phyloP scores from a whole-genome alignment of 2,888 invertebrate genomes.

The Lapara coniferarum region DNA sequence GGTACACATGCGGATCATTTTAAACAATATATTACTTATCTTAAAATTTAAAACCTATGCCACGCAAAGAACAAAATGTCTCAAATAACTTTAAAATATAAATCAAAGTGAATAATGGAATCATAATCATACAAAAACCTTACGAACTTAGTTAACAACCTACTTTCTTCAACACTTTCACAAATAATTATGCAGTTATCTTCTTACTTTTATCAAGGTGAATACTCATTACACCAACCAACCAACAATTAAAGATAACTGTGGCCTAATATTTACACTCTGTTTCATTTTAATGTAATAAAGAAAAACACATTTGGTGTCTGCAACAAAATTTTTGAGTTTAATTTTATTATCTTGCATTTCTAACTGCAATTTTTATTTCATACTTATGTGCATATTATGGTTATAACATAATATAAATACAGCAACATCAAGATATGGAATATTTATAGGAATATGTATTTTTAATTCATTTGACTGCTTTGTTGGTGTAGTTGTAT shows the following conservation, averaged over 20 bases:
- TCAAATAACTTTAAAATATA: background rate
- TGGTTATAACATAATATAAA: no score
- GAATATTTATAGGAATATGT: no score
- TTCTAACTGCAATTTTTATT: no score
- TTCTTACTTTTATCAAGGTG: slow-evolving; percentile 9
- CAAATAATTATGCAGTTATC: slow-evolving; percentile 2
- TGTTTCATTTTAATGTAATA: slow-evolving; percentile 4
- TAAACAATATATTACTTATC: no score
- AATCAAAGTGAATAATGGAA: background rate
- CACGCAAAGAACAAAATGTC: background rate
- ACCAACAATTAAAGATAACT: slow-evolving; percentile 9
- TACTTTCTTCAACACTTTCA: slow-evolving; percentile 20
- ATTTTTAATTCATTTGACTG: no score
- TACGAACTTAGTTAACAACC: background rate
- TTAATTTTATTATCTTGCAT: no score
- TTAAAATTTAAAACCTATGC: no score
- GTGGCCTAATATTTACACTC: slow-evolving; percentile 12
- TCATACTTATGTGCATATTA: no score
- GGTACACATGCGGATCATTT: no score
- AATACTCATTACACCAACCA: background rate
- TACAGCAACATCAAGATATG: no score
- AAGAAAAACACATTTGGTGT: background rate
- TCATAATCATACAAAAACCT: background rate
- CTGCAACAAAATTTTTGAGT: no score
- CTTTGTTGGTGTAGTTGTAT: no score